Percentiles rank a stretch among this genome's conserved stretches.
Evolutionary conservation across 2,888 invertebrate species (phyloP).

Genomic region (Lithophane socia): DNA sequence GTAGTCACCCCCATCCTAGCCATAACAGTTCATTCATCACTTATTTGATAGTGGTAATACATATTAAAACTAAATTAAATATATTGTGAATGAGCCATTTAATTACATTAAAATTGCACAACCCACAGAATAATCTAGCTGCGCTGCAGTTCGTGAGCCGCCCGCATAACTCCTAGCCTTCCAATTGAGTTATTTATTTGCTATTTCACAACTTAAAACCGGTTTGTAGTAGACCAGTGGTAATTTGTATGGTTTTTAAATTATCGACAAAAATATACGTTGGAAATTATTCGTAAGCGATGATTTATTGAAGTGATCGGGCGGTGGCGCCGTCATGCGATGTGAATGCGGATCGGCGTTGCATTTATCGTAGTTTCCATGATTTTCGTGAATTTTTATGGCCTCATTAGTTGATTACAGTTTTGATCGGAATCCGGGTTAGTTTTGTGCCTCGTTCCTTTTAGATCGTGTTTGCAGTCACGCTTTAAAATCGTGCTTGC

Average conservation of each 20-base stretch:
- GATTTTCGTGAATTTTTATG: conserved; percentile 60
- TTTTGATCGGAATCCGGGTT: conserved; percentile 47
- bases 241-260: conserved; percentile 60
- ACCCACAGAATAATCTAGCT: conserved; percentile 62
- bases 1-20: too few relatives aligned
- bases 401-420: conserved; percentile 59
- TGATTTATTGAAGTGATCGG: conserved; percentile 74
- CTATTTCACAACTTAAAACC: conserved; percentile 81
- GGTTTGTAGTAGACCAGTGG: conserved; percentile 70
- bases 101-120: conserved; percentile 41
- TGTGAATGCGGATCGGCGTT: conserved; percentile 68
- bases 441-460: conserved; percentile 32
- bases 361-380: conserved; percentile 62
- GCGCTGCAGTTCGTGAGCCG: conserved; percentile 76
- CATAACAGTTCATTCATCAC: too few relatives aligned
- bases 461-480: conserved; percentile 32
- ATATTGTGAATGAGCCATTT: neutral
- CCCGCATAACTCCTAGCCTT: conserved; percentile 76
- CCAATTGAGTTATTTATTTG: conserved; percentile 86
- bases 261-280: conserved; percentile 72
- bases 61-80: neutral
- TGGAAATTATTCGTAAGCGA: conserved; percentile 76
- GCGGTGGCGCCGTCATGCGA: conserved; percentile 46
- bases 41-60: neutral
- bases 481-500: conserved; percentile 29